A percentile compares a stretch with the other conserved stretches of the same genome.
Evolutionary conservation across 1,140 invertebrate species (phyloP).

Genomic region (Samia ricini): DNA sequence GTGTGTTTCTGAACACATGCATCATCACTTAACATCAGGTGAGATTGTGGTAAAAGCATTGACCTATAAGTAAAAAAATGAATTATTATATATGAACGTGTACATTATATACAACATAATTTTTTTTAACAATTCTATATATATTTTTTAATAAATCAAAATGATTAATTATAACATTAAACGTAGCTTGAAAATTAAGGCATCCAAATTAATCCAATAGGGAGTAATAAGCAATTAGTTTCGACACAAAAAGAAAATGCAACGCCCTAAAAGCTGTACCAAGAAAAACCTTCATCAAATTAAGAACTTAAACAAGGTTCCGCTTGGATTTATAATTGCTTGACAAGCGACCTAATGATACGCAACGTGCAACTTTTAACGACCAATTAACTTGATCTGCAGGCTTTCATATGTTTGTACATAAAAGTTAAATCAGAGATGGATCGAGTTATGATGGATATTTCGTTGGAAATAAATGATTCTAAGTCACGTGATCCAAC

Average conservation of each 20-base stretch:
- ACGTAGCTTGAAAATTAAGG: slow-evolving; percentile 23
- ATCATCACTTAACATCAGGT: no score
- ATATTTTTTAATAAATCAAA: not conserved
- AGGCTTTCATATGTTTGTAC: not conserved
- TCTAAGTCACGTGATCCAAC: slow-evolving; percentile 57
- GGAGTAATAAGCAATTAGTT: slow-evolving; percentile 34
- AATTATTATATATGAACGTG: no score
- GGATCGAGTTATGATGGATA: slow-evolving; percentile 33
- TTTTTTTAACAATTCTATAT: no score
- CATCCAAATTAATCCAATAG: slow-evolving; percentile 25
- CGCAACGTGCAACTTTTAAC: not conserved
- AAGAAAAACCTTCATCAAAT: not conserved
- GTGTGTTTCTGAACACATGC: no score
- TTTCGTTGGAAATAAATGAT: slow-evolving; percentile 47
- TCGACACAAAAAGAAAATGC: slow-evolving; percentile 26
- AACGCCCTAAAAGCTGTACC: slow-evolving; percentile 12
- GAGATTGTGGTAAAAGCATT: no score
- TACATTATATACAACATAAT: no score
- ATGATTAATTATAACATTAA: slow-evolving; percentile 11
- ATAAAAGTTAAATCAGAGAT: not conserved
- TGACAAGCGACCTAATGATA: not conserved
- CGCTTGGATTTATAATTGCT: not conserved
- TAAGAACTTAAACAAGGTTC: not conserved
- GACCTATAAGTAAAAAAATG: no score
- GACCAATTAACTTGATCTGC: not conserved